phyloP scores from a whole-genome alignment of 2,113 vertebrate genomes.

The Echinops telfairi region DNA sequence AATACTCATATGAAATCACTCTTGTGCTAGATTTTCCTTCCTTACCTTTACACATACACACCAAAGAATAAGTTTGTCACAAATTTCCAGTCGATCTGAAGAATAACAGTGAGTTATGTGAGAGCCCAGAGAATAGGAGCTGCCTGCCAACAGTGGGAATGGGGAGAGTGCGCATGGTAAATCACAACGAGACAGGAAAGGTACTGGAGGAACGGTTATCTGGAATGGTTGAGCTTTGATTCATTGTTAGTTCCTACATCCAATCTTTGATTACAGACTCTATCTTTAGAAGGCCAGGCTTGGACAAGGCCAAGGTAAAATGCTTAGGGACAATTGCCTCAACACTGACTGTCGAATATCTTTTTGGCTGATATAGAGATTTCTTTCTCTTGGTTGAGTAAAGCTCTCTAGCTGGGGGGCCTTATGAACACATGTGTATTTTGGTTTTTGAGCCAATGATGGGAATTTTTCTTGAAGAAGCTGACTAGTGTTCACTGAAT shows the following conservation, averaged over 20 bases:
- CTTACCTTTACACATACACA: not conserved
- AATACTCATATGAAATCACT: not conserved
- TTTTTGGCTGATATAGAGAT: not conserved
- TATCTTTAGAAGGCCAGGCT: constrained; percentile 51
- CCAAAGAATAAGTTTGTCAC: not conserved
- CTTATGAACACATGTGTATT: not conserved
- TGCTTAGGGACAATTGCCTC: not conserved
- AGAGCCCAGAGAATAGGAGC: not conserved
- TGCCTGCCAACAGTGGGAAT: not conserved
- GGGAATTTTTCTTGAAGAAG: not conserved
- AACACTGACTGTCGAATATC: not conserved
- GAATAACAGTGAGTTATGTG: not conserved
- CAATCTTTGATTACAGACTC: not conserved
- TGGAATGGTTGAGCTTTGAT: not conserved
- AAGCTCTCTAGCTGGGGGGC: not conserved
- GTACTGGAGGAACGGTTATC: no score
- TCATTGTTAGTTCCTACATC: not conserved
- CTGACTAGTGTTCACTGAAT: not conserved
- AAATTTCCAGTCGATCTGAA: not conserved
- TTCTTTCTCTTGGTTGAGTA: constrained; percentile 44
- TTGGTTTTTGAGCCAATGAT: constrained; percentile 22
- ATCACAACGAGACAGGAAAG: not conserved
- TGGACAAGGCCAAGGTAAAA: constrained; percentile 45
- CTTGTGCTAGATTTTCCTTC: not conserved
- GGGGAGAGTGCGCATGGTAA: not conserved